Percentiles rank a stretch among this genome's conserved stretches.
Conservation (phyloP, 1,140 invertebrate genomes). For the Aphaenogaster floridana region DNA sequence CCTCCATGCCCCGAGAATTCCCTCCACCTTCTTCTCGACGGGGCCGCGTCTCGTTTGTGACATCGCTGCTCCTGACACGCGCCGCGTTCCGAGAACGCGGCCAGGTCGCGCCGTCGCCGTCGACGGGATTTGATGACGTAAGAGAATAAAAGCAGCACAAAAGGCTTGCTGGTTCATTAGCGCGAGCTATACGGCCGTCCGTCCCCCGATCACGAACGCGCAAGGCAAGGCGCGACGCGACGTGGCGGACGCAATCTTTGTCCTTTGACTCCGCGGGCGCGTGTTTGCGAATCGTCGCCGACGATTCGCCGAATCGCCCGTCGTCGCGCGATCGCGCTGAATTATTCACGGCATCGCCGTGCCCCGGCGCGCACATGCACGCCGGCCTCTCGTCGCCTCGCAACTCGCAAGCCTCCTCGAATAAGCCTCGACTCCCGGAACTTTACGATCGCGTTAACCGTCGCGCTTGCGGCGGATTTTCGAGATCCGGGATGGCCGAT, state of each 20-base stretch:
- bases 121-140: constrained; percentile 79
- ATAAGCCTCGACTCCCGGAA: not conserved
- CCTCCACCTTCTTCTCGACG: too few relatives aligned
- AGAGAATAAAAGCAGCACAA: constrained; percentile 82
- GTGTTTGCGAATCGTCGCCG: constrained; percentile 26
- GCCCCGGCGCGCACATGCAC: not conserved
- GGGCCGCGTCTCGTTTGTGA: too few relatives aligned
- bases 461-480: not conserved
- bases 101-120: constrained; percentile 65
- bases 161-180: constrained; percentile 81
- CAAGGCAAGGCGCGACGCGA: not conserved
- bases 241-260: constrained; percentile 44
- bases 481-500: not conserved
- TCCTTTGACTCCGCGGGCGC: constrained; percentile 36
- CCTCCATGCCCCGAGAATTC: too few relatives aligned
- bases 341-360: constrained; percentile 41
- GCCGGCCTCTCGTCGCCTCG: too few relatives aligned
- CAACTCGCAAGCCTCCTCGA: not conserved
- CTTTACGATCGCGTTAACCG: constrained; percentile 1
- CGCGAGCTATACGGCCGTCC: constrained; percentile 71
- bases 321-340: constrained; percentile 22
- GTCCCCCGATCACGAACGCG: constrained; percentile 26
- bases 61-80: not conserved
- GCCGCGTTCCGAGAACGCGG: constrained; percentile 36
- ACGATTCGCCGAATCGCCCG: constrained; percentile 12